Base-by-base conservation (phyloP, 2,888 invertebrate species). In the Acanthococcus lagerstroemiae region DNA sequence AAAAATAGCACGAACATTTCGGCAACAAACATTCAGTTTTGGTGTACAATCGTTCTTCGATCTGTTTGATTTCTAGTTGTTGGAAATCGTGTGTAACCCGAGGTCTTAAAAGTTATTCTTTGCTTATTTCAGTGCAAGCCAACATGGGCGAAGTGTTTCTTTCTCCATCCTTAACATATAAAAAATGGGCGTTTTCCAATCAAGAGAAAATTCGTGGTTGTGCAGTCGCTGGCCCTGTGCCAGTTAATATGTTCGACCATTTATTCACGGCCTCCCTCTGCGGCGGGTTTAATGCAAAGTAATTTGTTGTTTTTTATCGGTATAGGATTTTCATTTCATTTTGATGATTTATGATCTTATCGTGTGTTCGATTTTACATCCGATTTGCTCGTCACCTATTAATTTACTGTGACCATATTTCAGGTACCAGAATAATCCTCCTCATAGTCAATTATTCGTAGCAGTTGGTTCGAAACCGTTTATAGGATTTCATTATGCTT, bases 151-250 rank as follows among this genome's bases (percentile, higher is more conserved):
- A 83, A 68, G 78, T 25, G 26, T 78, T 25, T 73, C 77, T 22
- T 77, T 77, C 25, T 7, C 61, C 83, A 65, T 84, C 81, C 67
- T 77, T 94, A 61, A 81, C 82, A 15, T 87, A 87, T 72, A 87
- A 89, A 73, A 95, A 94, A 77, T 94, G 91, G 87, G 83, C 84
- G n/a, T 88, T 93, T 73, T 81, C 82, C 68, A 87, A 86, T 69
- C 87, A 88, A 72, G 85, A 86, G 58, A 78, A 81, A 55, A 81
- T 88, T 1, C 83, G 84, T 70, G 95, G 95, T 76, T 86, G 86
- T 72, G 84, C 87, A 55, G 84, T 87, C 9, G 83, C 90, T 57
- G 89, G 90, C 0, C 78, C 84, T 26, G 84, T 81, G 72, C 81
- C 82, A 19, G 83, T 85, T 71, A 89, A 84, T 72, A 84, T 85